phyloP scores from a whole-genome alignment of 2,113 vertebrate species.

The Oreochromis spilurus region DNA sequence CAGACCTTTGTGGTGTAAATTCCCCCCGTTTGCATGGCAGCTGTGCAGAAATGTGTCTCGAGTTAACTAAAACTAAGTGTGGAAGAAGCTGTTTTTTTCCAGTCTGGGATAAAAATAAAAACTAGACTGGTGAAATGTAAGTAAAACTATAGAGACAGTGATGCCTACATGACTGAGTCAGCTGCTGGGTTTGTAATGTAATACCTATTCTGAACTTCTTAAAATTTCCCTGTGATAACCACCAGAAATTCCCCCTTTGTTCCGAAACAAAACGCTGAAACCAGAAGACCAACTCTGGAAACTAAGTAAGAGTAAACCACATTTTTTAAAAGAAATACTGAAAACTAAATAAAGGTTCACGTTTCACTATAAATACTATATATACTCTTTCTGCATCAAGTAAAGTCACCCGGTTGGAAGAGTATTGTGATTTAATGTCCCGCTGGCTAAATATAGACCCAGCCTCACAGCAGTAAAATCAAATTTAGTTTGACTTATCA shows the following conservation, averaged over 20 bases:
- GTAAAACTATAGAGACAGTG: background rate
- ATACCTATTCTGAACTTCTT: background rate
- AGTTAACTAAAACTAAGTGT: background rate
- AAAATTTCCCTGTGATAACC: background rate
- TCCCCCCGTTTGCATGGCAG: background rate
- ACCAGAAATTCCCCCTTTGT: background rate
- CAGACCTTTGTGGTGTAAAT: background rate
- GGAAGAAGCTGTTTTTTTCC: background rate
- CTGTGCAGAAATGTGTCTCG: background rate
- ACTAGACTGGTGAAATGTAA: background rate
- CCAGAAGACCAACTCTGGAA: background rate
- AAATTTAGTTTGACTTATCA: constrained; percentile 28
- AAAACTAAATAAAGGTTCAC: background rate
- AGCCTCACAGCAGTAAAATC: background rate
- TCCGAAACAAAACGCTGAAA: background rate
- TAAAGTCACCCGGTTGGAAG: background rate
- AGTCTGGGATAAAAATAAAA: background rate
- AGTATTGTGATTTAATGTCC: background rate
- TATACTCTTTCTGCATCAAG: background rate
- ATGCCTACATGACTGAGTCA: background rate
- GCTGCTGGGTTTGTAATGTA: background rate
- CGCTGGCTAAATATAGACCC: constrained; percentile 13
- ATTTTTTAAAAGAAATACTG: background rate
- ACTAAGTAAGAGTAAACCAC: background rate
- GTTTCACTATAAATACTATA: background rate